Evolutionary conservation across 2,113 vertebrate species (phyloP), one percentile per base, ranked within the genome.

Genomic region (Pholis gunnellus): DNA sequence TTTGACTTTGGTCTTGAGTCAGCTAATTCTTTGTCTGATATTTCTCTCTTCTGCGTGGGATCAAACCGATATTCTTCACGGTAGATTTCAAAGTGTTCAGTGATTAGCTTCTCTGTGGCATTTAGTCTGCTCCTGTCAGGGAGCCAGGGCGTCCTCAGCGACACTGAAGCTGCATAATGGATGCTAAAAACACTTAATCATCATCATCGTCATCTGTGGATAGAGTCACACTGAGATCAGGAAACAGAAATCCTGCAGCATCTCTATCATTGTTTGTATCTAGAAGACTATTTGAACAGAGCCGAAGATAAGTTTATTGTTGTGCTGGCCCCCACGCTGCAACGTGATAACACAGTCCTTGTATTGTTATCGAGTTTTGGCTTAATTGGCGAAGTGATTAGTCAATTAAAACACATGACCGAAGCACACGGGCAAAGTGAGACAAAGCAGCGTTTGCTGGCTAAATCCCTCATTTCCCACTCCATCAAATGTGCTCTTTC

Each of bases 381-480:
- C 34, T 68, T 71, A 75, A 78, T 81, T 70, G 36, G 25, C 3
- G 18, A 0, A 27, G 75, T 69, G 76, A 82, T 90, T 82, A 87
- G 63, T 79, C 48, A 25, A 56, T 91, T 86, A 72, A 46, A 76
- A 64, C 83, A 38, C 66, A 40, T 75, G 83, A 75, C 71, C 15
- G 54, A 22, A 18, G 67, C 68, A 54, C 56, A 66, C 5, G 10
- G 5, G 67, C 75, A 17, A 5, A 75, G 4, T 48, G 42, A 76
- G 57, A 75, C 87, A 79, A 85, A 79, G 78, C 52, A 8, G 14
- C 0, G 65, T 46, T 86, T 56, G 78, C 44, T 57, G 25, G 1
- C 17, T 88, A 88, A 50, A 91, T 89, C 83, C 83, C 56, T 80
- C 63, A 9, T 72, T 87, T 71, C 68, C 29, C 36, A 29, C 13